phyloP scores from a whole-genome alignment of 2,797 vertebrate genomes.

The Bufotes viridis region DNA sequence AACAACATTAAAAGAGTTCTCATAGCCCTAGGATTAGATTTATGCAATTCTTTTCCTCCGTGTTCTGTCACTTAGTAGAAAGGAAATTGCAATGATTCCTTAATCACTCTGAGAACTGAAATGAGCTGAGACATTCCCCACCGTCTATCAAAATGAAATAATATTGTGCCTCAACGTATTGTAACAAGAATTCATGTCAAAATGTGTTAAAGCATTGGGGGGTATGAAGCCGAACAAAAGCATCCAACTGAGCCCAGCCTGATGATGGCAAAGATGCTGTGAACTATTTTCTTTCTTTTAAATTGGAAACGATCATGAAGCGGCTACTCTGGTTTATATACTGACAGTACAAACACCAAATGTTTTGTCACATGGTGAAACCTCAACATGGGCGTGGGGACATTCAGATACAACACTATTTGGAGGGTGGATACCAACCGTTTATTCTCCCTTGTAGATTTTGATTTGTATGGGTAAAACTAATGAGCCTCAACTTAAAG shows the following conservation, averaged over 20 bases:
- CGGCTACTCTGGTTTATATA: neutral
- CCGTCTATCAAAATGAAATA: conserved; percentile 64
- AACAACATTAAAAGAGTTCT: conserved; percentile 47
- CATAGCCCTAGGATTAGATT: conserved; percentile 48
- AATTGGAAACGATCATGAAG: neutral
- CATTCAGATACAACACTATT: neutral
- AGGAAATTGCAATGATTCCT: conserved; percentile 62
- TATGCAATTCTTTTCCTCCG: conserved; percentile 48
- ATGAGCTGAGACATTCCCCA: conserved; percentile 57
- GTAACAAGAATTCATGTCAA: conserved; percentile 65
- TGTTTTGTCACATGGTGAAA: neutral
- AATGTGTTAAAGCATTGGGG: conserved; percentile 64
- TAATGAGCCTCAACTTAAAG: neutral
- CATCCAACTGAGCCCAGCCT: conserved; percentile 62
- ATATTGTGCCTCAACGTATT: conserved; percentile 20
- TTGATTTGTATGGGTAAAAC: neutral
- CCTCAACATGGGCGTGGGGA: neutral
- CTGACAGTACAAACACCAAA: neutral
- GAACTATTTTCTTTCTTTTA: conserved; percentile 55
- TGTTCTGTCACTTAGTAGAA: conserved; percentile 51
- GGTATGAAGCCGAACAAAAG: conserved; percentile 62
- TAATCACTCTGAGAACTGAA: conserved; percentile 66
- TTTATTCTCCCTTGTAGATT: neutral
- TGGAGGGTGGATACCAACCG: neutral
- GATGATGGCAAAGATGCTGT: conserved; percentile 62